Evolutionary conservation across 2,888 invertebrate genomes (phyloP).

Genomic region (Ganaspis brasiliensis): DNA sequence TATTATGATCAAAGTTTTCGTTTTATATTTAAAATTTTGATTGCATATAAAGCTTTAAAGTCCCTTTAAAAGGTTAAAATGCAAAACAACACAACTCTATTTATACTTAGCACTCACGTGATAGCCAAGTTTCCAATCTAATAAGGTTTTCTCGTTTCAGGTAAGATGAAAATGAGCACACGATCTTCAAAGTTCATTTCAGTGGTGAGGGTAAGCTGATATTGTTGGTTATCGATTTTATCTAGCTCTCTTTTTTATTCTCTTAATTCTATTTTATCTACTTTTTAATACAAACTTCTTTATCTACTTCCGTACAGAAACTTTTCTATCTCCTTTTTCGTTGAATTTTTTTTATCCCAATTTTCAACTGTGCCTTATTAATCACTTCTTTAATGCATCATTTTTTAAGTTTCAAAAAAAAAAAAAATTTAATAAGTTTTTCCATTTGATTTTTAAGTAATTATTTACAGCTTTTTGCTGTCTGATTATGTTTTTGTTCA

Average conservation of each 20-base stretch:
- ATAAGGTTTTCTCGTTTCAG: constrained; percentile 36
- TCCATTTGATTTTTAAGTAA: too few species aligned
- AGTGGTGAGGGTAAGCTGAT: constrained; percentile 4
- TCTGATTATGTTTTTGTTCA: too few species aligned
- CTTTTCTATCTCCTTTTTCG: background rate
- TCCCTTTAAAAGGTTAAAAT: background rate
- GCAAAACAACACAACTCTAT: constrained; percentile 9
- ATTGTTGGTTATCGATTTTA: constrained; percentile 26
- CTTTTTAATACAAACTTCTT: background rate
- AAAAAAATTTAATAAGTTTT: too few species aligned
- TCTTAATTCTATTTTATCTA: background rate
- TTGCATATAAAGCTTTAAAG: background rate
- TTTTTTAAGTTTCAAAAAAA: too few species aligned
- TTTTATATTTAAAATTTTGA: background rate
- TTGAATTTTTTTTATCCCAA: too few species aligned
- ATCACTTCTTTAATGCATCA: too few species aligned
- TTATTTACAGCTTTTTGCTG: too few species aligned
- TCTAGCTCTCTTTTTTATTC: background rate
- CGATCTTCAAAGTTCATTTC: background rate
- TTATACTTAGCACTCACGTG: constrained; percentile 5
- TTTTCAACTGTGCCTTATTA: too few species aligned
- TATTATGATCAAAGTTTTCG: background rate
- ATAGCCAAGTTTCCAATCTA: constrained; percentile 6
- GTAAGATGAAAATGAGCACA: constrained; percentile 29
- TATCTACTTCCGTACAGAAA: background rate